Evolutionary conservation across 2,888 invertebrate genomes (phyloP), one percentile per base, ranked within the genome.

Genomic region (Andrena camellia): DNA sequence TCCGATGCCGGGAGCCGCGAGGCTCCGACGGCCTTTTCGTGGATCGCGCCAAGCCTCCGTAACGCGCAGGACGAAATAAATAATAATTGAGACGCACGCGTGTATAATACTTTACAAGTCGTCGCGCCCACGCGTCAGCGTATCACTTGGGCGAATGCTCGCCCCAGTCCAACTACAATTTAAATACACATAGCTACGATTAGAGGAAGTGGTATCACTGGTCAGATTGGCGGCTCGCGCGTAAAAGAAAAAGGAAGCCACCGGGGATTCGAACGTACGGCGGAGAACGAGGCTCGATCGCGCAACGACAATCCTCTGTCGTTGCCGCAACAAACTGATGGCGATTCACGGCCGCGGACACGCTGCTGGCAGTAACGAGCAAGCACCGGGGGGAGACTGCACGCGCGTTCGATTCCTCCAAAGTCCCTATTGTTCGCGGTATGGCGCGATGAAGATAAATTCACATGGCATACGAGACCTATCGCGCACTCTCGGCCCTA

Each of bases 201-300:
- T 92, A 92, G 90, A 57, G 70, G 91, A 92, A 92, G 90, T 92
- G 92, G 90, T 93, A 93, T 93, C 92, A 93, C 85, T 84, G 85
- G 23, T 78, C 78, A 62, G 81, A 70, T 63, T 52, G 57, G 66
- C 33, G 69, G 73, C 76, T 69, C 35, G 8, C 20, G 23, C 26
- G 10, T 10, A 13, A 13, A 20, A 57, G 4, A 57, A 13, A 26
- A 4, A 26, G 2, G 2, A 5, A 13, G 62, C 23, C 17, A 48
- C 13, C 20, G 60, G 59, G 23, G 59, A 33, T 29, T 52, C 50
- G 77, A 29, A 31, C 67, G 60, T 10, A 17, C 57, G 23, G 5
- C 48, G n/a, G 6, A 3, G 48, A 48, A 42, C 13, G 35, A 48
- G 10, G 23, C 48, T 64, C 26, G 17, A 20, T 63, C 35, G 35